Base-by-base conservation (phyloP, 2,113 vertebrate species). In the Pungitius pungitius region DNA sequence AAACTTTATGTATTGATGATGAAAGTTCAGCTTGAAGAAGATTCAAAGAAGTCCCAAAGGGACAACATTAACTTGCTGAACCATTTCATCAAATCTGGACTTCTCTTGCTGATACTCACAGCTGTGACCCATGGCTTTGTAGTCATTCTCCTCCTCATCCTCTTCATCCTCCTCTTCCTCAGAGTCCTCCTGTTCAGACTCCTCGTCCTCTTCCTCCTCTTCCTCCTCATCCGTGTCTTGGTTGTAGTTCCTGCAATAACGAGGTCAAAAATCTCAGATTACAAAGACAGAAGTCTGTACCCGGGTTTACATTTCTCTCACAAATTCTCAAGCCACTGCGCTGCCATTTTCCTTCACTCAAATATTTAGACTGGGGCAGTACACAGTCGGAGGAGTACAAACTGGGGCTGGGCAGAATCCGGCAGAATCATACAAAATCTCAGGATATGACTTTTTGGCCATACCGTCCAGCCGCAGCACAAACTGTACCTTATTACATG, bases 141-240 rank as follows among this genome's bases (percentile, higher is more conserved):
- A 95, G 71, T 96, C 94, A 22, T 95, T 95, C 0, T 96, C 95
- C 1, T 96, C 95, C 2, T 95, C 96, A 0, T 95, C 94, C 0
- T 95, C 95, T 0, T 94, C 95, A 0, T 93, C 93, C 7, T 95
- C 95, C 2, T 95, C 93, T 8, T 95, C 95, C 2, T 95, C 94
- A 13, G 93, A 94, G 0, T 94, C 93, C 12, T 96, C 95, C 22
- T 93, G 88, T 11, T 95, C 95, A 3, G 94, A 94, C 10, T 95
- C 94, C n/a, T 96, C 95, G 8, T 92, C 92, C 1, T 87, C 85
- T 17, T 95, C 94, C 63, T 95, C 92, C 1, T 87, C 86, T 18
- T 95, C 94, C 60, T 96, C 95, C 84, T 96, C 95, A 33, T 90
- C 93, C 9, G 95, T 95, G 84, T 98, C 96, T 78, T 98, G 95